Evolutionary conservation across 2,888 invertebrate genomes (phyloP).

Genomic region (Hedya salicella): DNA sequence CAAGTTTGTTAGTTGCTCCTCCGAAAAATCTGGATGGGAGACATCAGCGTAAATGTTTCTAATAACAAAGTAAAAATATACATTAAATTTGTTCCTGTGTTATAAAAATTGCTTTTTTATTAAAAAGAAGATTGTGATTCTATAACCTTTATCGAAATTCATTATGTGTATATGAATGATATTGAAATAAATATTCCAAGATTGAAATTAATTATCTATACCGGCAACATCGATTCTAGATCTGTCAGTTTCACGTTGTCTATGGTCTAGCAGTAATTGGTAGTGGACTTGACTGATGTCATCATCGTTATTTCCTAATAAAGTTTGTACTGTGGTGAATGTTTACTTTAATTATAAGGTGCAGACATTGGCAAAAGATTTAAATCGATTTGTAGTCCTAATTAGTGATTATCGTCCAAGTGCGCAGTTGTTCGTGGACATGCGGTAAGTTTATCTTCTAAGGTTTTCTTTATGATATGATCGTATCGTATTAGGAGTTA

Average conservation of each 20-base stretch:
- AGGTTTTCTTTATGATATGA: slow-evolving; percentile 46
- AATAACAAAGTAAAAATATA: too few species aligned
- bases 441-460: slow-evolving; percentile 59
- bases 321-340: slow-evolving; percentile 40
- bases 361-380: slow-evolving; percentile 25
- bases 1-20: too few species aligned
- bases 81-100: too few species aligned
- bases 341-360: slow-evolving; percentile 52
- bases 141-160: too few species aligned
- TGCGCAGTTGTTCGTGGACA: slow-evolving; percentile 57
- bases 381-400: slow-evolving; percentile 12
- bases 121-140: too few species aligned
- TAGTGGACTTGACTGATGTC: slow-evolving; percentile 63
- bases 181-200: too few species aligned
- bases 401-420: slow-evolving; percentile 36
- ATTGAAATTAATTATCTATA: too few species aligned
- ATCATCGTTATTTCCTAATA: slow-evolving; percentile 56
- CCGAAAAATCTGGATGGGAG: too few species aligned
- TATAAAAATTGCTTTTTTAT: too few species aligned
- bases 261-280: slow-evolving; percentile 43
- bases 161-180: too few species aligned
- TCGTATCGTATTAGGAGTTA: slow-evolving; percentile 37
- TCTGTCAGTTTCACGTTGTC: slow-evolving; percentile 37
- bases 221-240: slow-evolving; percentile 14
- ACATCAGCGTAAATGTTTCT: too few species aligned